phyloP scores from a whole-genome alignment of 2,888 invertebrate genomes.

The Pinctada fucata region DNA sequence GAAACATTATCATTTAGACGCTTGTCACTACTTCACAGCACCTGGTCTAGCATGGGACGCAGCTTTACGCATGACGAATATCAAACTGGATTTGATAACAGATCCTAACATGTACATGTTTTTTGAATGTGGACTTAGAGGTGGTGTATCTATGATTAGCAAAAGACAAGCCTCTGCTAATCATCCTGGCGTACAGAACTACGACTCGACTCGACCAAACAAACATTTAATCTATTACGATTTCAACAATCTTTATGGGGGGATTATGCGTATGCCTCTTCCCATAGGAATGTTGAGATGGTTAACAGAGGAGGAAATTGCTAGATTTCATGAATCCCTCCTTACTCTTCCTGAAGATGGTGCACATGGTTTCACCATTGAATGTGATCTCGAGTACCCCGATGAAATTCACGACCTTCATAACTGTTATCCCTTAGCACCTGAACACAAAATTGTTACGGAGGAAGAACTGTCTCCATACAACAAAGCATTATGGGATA shows the following conservation, averaged over 20 bases:
- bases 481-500: constrained; percentile 12
- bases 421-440: constrained; percentile 26
- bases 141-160: constrained; percentile 41
- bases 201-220: constrained; percentile 26
- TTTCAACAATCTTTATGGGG: constrained; percentile 30
- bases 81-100: constrained; percentile 37
- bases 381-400: constrained; percentile 26
- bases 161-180: constrained; percentile 41
- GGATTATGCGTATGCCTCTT: constrained; percentile 19
- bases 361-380: constrained; percentile 19
- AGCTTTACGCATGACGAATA: constrained; percentile 37
- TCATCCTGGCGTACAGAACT: constrained; percentile 35
- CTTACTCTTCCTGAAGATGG: constrained; percentile 3
- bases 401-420: constrained; percentile 22
- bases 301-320: constrained; percentile 23
- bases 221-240: constrained; percentile 38
- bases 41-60: constrained; percentile 40
- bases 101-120: constrained; percentile 29
- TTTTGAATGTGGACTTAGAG: constrained; percentile 17
- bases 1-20: constrained; percentile 37
- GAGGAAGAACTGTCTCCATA: constrained; percentile 27
- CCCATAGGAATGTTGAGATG: constrained; percentile 26
- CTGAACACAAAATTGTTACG: constrained; percentile 9
- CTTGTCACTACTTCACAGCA: constrained; percentile 39
- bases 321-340: constrained; percentile 8